Percentiles rank a stretch among this genome's conserved stretches.
phyloP scores from a whole-genome alignment of 2,888 invertebrate genomes.

The Ctena decussata region DNA sequence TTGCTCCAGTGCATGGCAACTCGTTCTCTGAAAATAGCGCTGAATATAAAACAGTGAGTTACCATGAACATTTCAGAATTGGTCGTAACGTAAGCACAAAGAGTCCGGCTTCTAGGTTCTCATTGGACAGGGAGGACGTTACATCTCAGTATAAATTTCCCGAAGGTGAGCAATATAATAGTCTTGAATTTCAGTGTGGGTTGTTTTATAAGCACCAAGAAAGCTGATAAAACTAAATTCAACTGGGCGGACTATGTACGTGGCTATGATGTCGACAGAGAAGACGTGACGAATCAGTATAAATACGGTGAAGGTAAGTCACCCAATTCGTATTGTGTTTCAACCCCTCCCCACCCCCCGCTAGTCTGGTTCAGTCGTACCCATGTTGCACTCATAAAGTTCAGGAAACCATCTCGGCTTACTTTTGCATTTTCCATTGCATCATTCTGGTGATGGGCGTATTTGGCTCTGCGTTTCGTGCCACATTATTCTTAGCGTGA shows the following conservation, averaged over 20 bases:
- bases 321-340: too few species aligned
- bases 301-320: conserved; percentile 24
- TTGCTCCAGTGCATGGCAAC: too few species aligned
- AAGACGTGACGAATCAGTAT: conserved; percentile 27
- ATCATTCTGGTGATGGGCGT: too few species aligned
- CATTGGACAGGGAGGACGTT: conserved; percentile 20
- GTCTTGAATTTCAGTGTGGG: conserved; percentile 35
- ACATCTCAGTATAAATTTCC: conserved; percentile 22
- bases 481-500: too few species aligned
- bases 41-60: too few species aligned
- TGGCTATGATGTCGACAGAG: conserved; percentile 8
- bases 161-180: conserved; percentile 5
- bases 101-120: neutral
- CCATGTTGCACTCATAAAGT: too few species aligned
- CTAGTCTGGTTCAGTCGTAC: too few species aligned
- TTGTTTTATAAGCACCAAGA: conserved; percentile 26
- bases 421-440: too few species aligned
- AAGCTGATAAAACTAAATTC: neutral
- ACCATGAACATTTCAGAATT: neutral
- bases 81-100: neutral
- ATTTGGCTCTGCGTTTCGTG: too few species aligned
- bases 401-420: too few species aligned
- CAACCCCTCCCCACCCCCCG: too few species aligned
- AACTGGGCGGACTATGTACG: neutral
- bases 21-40: too few species aligned